Conservation (phyloP, 2,888 invertebrate species). For the Bembecia ichneumoniformis region DNA sequence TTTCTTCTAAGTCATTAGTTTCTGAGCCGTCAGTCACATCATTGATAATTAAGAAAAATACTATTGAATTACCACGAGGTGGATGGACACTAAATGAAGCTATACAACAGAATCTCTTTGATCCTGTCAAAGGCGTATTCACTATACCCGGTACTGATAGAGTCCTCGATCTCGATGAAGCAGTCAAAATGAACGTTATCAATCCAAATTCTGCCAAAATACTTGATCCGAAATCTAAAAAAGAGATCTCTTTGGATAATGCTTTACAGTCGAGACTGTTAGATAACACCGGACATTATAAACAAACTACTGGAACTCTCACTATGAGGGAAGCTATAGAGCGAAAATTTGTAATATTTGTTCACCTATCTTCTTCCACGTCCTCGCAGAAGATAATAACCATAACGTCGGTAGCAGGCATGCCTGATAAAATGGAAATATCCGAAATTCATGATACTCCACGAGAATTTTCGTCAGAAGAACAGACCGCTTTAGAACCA, state of each 20-base stretch:
- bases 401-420: conserved; percentile 79
- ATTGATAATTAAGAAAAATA: conserved; percentile 75
- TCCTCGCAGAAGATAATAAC: conserved; percentile 76
- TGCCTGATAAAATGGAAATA: conserved; percentile 81
- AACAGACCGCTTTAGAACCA: conserved; percentile 74
- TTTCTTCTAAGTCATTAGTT: conserved; percentile 50
- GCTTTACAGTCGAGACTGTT: conserved; percentile 86
- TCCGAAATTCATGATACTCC: conserved; percentile 55
- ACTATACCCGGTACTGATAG: conserved; percentile 90
- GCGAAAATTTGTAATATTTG: conserved; percentile 75
- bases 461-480: conserved; percentile 27
- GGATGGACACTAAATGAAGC: conserved; percentile 90
- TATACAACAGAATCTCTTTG: conserved; percentile 84
- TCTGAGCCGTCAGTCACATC: conserved; percentile 65
- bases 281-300: conserved; percentile 84
- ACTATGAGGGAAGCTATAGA: conserved; percentile 84
- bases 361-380: conserved; percentile 55
- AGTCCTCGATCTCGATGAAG: conserved; percentile 87
- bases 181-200: conserved; percentile 87
- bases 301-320: conserved; percentile 61
- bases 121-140: conserved; percentile 87
- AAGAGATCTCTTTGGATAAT: conserved; percentile 76
- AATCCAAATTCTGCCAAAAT: conserved; percentile 87
- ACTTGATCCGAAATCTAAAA: conserved; percentile 80
- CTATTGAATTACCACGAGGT: conserved; percentile 84